Evolutionary conservation across 1,140 invertebrate species (phyloP).

Genomic region (Rhizoglyphus robini): DNA sequence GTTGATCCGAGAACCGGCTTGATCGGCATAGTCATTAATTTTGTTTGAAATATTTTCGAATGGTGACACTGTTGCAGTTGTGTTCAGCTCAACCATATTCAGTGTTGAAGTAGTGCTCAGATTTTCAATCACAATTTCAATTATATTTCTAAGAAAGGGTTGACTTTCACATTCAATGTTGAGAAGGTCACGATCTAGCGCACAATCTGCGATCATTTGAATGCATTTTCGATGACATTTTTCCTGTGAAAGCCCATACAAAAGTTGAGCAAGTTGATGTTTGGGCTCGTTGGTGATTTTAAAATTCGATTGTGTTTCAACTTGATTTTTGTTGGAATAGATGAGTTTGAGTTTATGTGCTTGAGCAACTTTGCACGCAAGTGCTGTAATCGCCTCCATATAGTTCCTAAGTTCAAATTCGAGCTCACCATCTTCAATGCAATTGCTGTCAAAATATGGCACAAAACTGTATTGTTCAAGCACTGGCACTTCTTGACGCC

Average conservation of each 20-base stretch:
- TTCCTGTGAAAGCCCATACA: constrained; percentile 18
- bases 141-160: constrained; percentile 36
- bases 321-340: too few relatives aligned
- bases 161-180: constrained; percentile 20
- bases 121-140: constrained; percentile 68
- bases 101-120: constrained; percentile 50
- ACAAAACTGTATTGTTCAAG: constrained; percentile 67
- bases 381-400: constrained; percentile 27
- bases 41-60: constrained; percentile 29
- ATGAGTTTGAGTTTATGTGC: not conserved
- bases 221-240: constrained; percentile 18
- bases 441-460: constrained; percentile 48
- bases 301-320: constrained; percentile 6
- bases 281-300: constrained; percentile 17
- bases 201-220: constrained; percentile 3
- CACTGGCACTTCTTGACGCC: constrained; percentile 49
- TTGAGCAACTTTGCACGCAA: constrained; percentile 27
- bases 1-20: constrained; percentile 33
- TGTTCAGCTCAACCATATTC: constrained; percentile 55
- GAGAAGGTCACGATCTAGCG: constrained; percentile 20
- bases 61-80: constrained; percentile 26
- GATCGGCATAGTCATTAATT: constrained; percentile 28
- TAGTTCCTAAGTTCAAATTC: constrained; percentile 27
- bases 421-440: constrained; percentile 29
- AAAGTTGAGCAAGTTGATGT: constrained; percentile 16